Base-by-base conservation (phyloP, 2,888 invertebrate species). In the Drosophila fungiperda region DNA sequence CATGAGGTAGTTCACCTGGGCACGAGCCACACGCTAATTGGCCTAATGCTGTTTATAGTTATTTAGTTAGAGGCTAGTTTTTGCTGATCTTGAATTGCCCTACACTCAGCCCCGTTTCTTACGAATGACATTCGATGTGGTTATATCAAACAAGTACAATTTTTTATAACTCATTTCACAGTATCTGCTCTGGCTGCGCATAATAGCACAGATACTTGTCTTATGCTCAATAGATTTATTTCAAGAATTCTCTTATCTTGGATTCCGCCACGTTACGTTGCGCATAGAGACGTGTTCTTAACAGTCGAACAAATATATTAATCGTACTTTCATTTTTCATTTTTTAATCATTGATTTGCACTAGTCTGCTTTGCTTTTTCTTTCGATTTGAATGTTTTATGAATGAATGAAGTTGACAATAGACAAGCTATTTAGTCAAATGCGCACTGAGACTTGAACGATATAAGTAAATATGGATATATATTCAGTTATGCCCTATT, bases 1-100 rank as follows among this genome's bases (percentile, higher is more conserved):
- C 49, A 52, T 70, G 76, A 85, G 87, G 85, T 87, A 80, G 82
- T 85, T 85, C 83, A 87, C 84, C 84, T 79, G 83, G 82, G 88
- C 88, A 85, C 84, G 84, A 85, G 84, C 86, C 83, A 85, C 59
- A 66, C 68, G 81, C 63, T 78, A 82, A 78, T 76, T 71, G 76
- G 61, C 53, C 52, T 68, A 33, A 49, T 48, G 53, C 67, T 40
- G n/a, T 20, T 20, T 23, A 20, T 20, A 15, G 7, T 15, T 45
- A 8, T 45, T 35, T 66, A 60, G 63, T 76, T 68, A 15, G 38
- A 53, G 48, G 52, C 60, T 64, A 48, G 74, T 62, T 59, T 60
- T 38, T 52, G 73, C 59, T 73, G 79, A 76, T 80, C 83, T 82
- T 78, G 76, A 84, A 55, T 78, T 72, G 78, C 79, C 83, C 78